Conservation (phyloP, 2,888 invertebrate species). For the Beris chalybata region DNA sequence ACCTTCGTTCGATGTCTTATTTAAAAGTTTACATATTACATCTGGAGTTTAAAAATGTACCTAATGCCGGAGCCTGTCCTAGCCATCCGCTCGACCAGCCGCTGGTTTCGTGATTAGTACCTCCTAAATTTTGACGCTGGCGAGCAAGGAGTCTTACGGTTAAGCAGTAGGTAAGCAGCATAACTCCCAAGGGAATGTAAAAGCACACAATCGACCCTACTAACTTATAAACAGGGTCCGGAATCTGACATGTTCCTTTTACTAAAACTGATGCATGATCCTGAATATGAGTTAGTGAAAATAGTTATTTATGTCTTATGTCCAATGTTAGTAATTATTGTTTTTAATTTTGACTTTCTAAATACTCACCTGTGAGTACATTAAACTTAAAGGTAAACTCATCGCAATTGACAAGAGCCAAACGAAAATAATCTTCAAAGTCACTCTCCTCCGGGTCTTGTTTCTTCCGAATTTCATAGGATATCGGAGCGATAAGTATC, state of each 20-base stretch:
- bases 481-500: conserved; percentile 87
- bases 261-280: conserved; percentile 81
- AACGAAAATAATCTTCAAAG: conserved; percentile 88
- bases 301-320: background rate
- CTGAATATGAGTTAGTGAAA: conserved; percentile 55
- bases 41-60: conserved; percentile 49
- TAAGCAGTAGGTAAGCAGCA: conserved; percentile 92
- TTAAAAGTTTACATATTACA: too few relatives aligned
- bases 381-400: conserved; percentile 85
- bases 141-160: conserved; percentile 85
- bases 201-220: conserved; percentile 95
- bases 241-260: conserved; percentile 83
- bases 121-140: conserved; percentile 74
- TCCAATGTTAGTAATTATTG: conserved; percentile 3
- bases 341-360: background rate
- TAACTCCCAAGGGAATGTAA: conserved; percentile 92
- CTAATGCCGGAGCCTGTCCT: conserved; percentile 61
- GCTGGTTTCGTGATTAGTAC: conserved; percentile 51
- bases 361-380: conserved; percentile 78
- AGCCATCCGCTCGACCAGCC: conserved; percentile 80
- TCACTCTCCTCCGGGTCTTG: conserved; percentile 81
- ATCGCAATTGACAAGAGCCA: conserved; percentile 92
- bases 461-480: conserved; percentile 92
- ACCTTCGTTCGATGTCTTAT: too few relatives aligned
- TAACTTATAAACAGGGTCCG: conserved; percentile 84